These are phyloP conservation scores for Ptychochromis oligacanthus DNA, from an alignment of 2,113 vertebrate species.

Conservation along the genomic window DNA sequence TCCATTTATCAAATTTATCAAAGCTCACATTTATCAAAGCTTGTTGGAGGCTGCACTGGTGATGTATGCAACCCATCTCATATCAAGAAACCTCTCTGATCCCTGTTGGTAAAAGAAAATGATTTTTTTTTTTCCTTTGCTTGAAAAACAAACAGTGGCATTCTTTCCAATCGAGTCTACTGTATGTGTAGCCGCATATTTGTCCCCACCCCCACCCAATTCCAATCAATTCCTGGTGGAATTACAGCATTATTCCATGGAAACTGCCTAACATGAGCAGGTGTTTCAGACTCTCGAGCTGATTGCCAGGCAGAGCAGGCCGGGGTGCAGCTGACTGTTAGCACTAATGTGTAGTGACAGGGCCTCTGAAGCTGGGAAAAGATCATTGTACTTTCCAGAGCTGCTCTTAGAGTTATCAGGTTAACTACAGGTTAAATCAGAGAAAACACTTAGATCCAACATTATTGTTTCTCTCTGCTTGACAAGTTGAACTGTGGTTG, in stretches of 20 bases:
- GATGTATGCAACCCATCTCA: slow-evolving; percentile 49
- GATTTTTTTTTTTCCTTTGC: slow-evolving; percentile 45
- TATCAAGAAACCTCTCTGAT: slow-evolving; percentile 70
- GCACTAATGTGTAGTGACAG: slow-evolving; percentile 77
- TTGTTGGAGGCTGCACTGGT: slow-evolving; percentile 35
- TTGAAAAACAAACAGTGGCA: slow-evolving; percentile 73
- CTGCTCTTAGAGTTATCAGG: slow-evolving; percentile 58
- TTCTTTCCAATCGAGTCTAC: slow-evolving; percentile 76
- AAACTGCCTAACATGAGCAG: slow-evolving; percentile 78
- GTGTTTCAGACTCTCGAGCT: slow-evolving; percentile 72
- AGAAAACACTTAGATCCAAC: slow-evolving; percentile 34
- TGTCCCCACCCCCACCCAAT: slow-evolving; percentile 57
- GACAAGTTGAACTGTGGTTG: slow-evolving; percentile 41
- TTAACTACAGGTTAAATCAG: slow-evolving; percentile 69
- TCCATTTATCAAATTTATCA: slow-evolving; percentile 53
- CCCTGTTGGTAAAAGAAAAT: slow-evolving; percentile 37
- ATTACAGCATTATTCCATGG: slow-evolving; percentile 79
- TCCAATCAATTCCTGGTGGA: slow-evolving; percentile 80
- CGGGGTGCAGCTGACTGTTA: slow-evolving; percentile 73
- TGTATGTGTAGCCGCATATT: slow-evolving; percentile 70
- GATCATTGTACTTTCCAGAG: slow-evolving; percentile 61
- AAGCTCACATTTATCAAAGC: slow-evolving; percentile 53
- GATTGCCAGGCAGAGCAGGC: slow-evolving; percentile 74
- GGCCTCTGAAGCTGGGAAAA: slow-evolving; percentile 67
- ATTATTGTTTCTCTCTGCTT: slow-evolving; percentile 46